Conservation (phyloP, 2,888 invertebrate species). For the Cheilosia variabilis region DNA sequence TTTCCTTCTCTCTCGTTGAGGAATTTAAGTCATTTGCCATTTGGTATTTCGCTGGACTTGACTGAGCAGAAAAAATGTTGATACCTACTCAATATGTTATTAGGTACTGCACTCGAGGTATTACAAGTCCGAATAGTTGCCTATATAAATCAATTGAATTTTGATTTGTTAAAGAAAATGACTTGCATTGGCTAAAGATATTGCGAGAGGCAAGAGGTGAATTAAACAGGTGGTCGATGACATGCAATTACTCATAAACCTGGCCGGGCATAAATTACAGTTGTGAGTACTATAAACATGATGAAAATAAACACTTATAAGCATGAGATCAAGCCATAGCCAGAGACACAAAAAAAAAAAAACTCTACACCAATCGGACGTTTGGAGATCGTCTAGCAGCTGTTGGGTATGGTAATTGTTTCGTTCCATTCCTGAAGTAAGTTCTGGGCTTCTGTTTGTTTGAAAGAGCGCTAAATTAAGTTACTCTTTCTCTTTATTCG, state of each 20-base stretch:
- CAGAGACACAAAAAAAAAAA: too few relatives aligned
- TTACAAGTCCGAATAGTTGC: not conserved
- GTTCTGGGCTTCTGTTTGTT: too few relatives aligned
- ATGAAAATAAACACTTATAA: not conserved
- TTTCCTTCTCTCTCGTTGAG: not conserved
- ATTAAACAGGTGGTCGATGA: conserved; percentile 3
- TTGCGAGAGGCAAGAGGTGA: not conserved
- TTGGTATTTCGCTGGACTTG: conserved; percentile 24
- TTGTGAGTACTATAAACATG: not conserved
- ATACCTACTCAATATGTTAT: conserved; percentile 1
- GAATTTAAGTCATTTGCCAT: conserved; percentile 36
- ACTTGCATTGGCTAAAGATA: not conserved
- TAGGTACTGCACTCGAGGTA: conserved; percentile 22
- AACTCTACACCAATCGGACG: too few relatives aligned
- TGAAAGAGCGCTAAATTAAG: too few relatives aligned
- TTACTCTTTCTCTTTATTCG: too few relatives aligned
- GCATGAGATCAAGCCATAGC: not conserved
- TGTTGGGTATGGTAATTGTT: too few relatives aligned
- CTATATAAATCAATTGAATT: not conserved
- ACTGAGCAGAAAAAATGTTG: not conserved
- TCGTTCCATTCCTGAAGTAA: too few relatives aligned
- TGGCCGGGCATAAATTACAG: not conserved
- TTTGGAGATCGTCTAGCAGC: too few relatives aligned
- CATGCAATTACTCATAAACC: conserved; percentile 1
- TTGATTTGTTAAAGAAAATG: not conserved